These are phyloP conservation scores for Stegodyphus dumicola DNA, from an alignment of 1,140 invertebrate species.

Conservation along the genomic window DNA sequence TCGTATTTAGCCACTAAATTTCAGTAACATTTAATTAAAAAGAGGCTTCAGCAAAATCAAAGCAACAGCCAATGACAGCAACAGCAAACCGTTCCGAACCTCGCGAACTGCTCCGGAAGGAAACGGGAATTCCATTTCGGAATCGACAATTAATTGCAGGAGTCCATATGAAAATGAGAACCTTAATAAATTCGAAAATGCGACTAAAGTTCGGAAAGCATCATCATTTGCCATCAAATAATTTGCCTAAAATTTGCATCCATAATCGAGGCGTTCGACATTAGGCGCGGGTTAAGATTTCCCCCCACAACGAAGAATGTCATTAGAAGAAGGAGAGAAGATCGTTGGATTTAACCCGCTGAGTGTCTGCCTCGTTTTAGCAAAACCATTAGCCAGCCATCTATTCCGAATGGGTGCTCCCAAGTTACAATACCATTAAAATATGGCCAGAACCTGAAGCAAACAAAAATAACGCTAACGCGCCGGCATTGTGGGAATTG, in stretches of 20 bases:
- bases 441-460: too few species aligned
- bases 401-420: too few species aligned
- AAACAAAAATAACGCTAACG: too few species aligned
- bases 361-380: slow-evolving; percentile 46
- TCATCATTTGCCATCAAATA: slow-evolving; percentile 60
- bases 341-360: slow-evolving; percentile 34
- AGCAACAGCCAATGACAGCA: too few species aligned
- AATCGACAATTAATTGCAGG: slow-evolving; percentile 58
- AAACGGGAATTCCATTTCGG: neutral
- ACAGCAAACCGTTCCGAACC: too few species aligned
- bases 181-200: slow-evolving; percentile 56
- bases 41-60: too few species aligned
- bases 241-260: slow-evolving; percentile 60
- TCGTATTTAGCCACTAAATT: too few species aligned
- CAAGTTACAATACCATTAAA: too few species aligned
- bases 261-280: slow-evolving; percentile 40
- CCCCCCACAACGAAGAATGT: slow-evolving; percentile 22
- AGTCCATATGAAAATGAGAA: slow-evolving; percentile 55
- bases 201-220: slow-evolving; percentile 52
- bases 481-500: too few species aligned
- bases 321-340: slow-evolving; percentile 41
- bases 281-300: slow-evolving; percentile 44
- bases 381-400: slow-evolving; percentile 29
- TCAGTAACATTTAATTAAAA: too few species aligned
- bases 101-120: too few species aligned